Conservation (phyloP, 2,797 vertebrate species). For the Balearica regulorum region DNA sequence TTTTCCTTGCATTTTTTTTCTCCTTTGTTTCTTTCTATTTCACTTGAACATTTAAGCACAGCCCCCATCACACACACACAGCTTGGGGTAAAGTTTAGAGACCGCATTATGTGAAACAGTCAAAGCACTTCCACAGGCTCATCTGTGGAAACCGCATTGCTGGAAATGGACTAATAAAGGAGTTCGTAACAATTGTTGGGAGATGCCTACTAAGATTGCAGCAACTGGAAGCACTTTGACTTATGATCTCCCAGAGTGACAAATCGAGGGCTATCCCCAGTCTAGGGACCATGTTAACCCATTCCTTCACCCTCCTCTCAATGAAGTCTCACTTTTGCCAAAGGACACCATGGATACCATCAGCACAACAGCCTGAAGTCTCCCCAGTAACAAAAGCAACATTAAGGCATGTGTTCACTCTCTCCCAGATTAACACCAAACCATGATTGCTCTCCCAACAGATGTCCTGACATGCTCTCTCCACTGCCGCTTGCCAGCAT, state of each 20-base stretch:
- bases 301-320: background rate
- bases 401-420: background rate
- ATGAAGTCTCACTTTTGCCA: background rate
- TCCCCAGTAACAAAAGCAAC: background rate
- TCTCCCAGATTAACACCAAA: background rate
- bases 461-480: background rate
- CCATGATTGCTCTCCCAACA: background rate
- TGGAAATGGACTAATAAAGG: background rate
- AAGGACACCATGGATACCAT: background rate
- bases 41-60: background rate
- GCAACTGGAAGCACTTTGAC: background rate
- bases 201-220: background rate
- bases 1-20: background rate
- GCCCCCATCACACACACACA: background rate
- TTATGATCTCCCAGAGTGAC: background rate
- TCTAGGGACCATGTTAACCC: background rate
- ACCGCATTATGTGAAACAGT: background rate
- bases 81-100: background rate
- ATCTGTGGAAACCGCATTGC: background rate
- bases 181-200: background rate
- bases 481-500: background rate
- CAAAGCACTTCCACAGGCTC: background rate
- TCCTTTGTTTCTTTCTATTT: background rate
- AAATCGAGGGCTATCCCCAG: background rate
- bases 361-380: background rate